Evolutionary conservation across 1,140 invertebrate species (phyloP), one percentile per base, ranked within the genome.

Genomic region (Latrodectus geometricus): DNA sequence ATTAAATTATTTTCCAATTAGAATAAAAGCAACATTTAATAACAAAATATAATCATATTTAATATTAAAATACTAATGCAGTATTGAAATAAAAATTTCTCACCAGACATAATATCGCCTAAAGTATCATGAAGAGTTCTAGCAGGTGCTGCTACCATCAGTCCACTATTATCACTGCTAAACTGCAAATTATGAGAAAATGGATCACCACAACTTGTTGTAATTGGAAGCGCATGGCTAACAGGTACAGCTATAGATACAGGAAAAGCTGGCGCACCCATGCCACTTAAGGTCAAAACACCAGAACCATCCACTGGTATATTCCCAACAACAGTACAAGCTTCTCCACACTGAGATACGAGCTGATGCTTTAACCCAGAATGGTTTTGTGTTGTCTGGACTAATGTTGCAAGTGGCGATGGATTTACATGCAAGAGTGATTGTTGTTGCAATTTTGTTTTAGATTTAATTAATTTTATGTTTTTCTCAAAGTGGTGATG

Each of bases 141-240:
- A 12, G 88, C 88, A 52, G 88, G 88, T 4, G 88, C 88, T 70
- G 88, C 88, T 15, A 89, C 88, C 88, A 89, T 89, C 4, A 89
- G 68, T 7, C 88, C 88, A 61, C 88, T 88, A 66, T 88, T 88
- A 11, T 87, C 65, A 7, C 84, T 20, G 8, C 11, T 61, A 17
- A 61, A 61, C 54, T 61, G 54, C n/a, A 87, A 54, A 76, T 72
- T 86, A 68, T 81, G 82, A 15, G 82, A 17, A 76, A 88, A 88
- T 1, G 87, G 52, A 8, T 77, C 48, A 11, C 86, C 86, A 79
- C 87, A 84, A 74, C 54, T 78, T 14, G 83, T 61, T n/a, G 83
- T 49, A n/a, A 87, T 80, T 49, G 72, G 69, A 48, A 77, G 50
- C 11, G 86, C 14, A n/a, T 87, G 61, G 4, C 75, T 84, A 23